Base-by-base conservation (phyloP, 2,113 vertebrate species). In the Chaetorhynchus papuensis region DNA sequence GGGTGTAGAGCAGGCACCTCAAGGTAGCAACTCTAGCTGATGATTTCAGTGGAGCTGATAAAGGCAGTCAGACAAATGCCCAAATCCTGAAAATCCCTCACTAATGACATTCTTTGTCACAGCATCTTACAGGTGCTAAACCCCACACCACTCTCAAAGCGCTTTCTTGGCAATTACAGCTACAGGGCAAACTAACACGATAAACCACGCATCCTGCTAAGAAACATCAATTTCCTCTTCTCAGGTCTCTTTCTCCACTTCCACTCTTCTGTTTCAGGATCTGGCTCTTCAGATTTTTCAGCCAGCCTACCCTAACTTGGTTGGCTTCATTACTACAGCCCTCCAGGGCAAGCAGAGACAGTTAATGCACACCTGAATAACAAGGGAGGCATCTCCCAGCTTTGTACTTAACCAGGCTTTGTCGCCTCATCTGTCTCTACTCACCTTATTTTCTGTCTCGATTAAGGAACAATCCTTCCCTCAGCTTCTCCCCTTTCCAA, bases 61-160 rank as follows among this genome's bases (percentile, higher is more conserved):
- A 28, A 65, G 13, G 41, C 63, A 53, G 66, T 14, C n/a, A 65
- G 17, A 30, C 16, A 74, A 50, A 54, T 6, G 19, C 30, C 23
- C 26, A 65, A 24, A 91, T 27, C 37, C 45, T 27, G 26, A 80
- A 72, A 87, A 71, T 16, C 39, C 45, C 65, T 80, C 61, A 65
- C 12, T 50, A 64, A 49, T 21, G 14, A 80, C 60, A 45, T 79
- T 24, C 16, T 54, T 75, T 53, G 21, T 39, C 45, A 65, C 9
- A n/a, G 37, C n/a, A 42, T 15, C 45, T 69, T 42, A 18, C 18
- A 49, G 28, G n/a, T 21, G n/a, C 50, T 72, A 71, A 83, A 57
- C 31, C 10, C 19, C 0, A 0, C 6, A 8, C 41, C 37, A 60
- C 49, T 26, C n/a, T 17, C 18, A 41, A 76, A 57, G 27, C 14